phyloP scores from a whole-genome alignment of 2,797 vertebrate species.

The Argya squamiceps region DNA sequence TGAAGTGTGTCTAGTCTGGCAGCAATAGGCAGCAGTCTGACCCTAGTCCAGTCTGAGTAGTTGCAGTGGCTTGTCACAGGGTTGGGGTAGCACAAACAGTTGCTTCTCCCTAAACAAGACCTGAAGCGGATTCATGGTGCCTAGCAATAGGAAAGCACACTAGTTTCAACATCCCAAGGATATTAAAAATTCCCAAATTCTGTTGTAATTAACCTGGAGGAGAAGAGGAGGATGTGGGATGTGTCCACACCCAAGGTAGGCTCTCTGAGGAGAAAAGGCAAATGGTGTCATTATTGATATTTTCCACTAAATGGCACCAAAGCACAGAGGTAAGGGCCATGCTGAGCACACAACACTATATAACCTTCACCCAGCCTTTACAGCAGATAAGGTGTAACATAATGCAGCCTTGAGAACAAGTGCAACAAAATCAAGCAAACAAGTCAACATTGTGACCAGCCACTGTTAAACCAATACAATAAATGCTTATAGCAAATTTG shows the following conservation, averaged over 20 bases:
- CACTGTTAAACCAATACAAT: neutral
- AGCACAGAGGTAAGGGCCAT: neutral
- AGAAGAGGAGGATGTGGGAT: neutral
- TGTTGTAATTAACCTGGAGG: neutral
- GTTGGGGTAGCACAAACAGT: neutral
- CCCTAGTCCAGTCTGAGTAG: neutral
- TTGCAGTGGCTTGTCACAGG: neutral
- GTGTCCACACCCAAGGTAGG: neutral
- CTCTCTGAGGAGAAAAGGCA: neutral
- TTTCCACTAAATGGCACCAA: neutral
- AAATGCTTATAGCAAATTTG: neutral
- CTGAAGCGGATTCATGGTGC: neutral
- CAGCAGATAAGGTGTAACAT: neutral
- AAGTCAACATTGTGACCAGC: neutral
- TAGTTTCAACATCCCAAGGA: neutral
- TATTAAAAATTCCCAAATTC: neutral
- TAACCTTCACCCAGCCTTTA: neutral
- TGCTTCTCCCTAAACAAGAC: neutral
- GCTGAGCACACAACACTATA: neutral
- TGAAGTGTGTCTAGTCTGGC: neutral
- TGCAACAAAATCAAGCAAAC: neutral
- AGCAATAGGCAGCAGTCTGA: neutral
- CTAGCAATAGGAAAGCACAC: neutral
- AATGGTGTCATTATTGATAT: neutral
- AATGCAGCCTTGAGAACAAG: neutral